phyloP scores from a whole-genome alignment of 2,888 invertebrate species.

The Pristionchus mayeri region DNA sequence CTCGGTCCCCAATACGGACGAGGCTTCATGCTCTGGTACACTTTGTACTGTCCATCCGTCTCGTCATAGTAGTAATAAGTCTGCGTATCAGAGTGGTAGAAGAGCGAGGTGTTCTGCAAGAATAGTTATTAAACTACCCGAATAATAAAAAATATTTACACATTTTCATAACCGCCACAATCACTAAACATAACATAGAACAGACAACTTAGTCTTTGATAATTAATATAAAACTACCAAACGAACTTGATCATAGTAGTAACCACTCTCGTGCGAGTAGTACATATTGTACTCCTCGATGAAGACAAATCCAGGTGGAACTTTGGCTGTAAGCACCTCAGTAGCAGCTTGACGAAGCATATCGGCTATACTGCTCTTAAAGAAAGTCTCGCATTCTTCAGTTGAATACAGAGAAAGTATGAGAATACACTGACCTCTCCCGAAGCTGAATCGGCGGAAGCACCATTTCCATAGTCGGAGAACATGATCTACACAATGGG shows the following conservation, averaged over 20 bases:
- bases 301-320: conserved; percentile 65
- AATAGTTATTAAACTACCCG: neutral
- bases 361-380: conserved; percentile 62
- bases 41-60: conserved; percentile 46
- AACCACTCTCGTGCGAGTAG: conserved; percentile 66
- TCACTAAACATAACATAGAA: no score
- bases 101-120: conserved; percentile 65
- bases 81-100: conserved; percentile 62
- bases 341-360: conserved; percentile 69
- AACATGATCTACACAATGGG: neutral
- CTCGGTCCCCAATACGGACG: conserved; percentile 36
- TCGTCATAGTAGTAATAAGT: conserved; percentile 67
- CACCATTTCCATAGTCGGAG: conserved; percentile 15
- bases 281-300: conserved; percentile 67
- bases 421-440: neutral
- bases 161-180: no score
- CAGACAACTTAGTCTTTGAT: no score
- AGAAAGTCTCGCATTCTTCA: neutral
- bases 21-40: conserved; percentile 45
- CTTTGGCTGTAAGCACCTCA: conserved; percentile 57
- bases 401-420: no score
- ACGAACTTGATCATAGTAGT: conserved; percentile 69
- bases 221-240: neutral
- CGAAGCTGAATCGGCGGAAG: neutral
- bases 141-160: no score